phyloP scores from a whole-genome alignment of 2,113 vertebrate species.

The Abramis brama region DNA sequence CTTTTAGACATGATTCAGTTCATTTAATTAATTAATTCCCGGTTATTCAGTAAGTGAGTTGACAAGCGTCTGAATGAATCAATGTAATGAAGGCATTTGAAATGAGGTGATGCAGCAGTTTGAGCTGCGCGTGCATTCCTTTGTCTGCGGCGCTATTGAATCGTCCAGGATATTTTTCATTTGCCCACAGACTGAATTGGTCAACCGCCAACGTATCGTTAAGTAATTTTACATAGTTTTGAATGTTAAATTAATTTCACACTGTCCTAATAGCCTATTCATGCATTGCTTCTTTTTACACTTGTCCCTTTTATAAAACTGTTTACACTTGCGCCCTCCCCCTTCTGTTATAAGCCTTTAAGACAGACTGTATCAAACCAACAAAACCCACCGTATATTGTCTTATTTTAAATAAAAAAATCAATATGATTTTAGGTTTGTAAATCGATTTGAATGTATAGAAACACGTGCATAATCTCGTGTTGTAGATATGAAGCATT shows the following conservation, averaged over 20 bases:
- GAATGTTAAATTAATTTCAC: background rate
- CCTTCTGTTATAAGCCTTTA: background rate
- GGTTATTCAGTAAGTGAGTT: background rate
- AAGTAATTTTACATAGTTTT: background rate
- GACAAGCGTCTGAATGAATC: conserved; percentile 16
- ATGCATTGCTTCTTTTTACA: background rate
- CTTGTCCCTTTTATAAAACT: background rate
- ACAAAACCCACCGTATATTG: background rate
- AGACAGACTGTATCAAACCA: background rate
- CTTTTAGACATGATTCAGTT: background rate
- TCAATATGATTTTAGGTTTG: background rate
- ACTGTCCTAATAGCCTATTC: background rate
- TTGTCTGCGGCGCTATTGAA: conserved; percentile 25
- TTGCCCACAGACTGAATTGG: background rate
- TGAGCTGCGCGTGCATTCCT: conserved; percentile 46
- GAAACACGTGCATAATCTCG: conserved; percentile 27
- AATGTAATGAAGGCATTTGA: conserved; percentile 52
- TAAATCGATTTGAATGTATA: background rate
- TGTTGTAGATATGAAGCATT: conserved; percentile 38
- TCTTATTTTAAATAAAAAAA: background rate
- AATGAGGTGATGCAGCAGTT: conserved; percentile 74
- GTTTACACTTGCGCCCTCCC: background rate
- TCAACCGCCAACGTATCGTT: background rate
- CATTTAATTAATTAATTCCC: background rate
- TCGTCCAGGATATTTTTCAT: background rate